Base-by-base conservation (phyloP, 2,797 vertebrate species). In the Siniperca scherzeri region DNA sequence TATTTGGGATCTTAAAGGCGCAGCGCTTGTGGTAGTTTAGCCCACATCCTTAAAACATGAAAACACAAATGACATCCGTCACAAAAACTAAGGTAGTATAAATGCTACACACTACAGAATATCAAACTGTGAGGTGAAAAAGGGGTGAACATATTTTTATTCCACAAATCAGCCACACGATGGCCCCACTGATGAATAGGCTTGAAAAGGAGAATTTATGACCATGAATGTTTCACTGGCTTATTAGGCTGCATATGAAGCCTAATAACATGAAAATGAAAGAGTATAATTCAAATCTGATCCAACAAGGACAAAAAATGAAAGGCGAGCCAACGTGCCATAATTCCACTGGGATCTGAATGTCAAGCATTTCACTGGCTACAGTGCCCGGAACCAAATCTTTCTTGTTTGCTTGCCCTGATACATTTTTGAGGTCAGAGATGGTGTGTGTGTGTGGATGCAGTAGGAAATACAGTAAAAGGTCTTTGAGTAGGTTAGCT, bases 1-100 rank as follows among this genome's bases (percentile, higher is more conserved):
- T 99, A 94, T 99, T 99, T 64, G 98, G 98, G 91, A 99, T 99
- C 95, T 99, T 99, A 95, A 99, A 99, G 94, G 98, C 98, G 77
- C 98, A 99, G 79, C 98, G 96, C 84, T 99, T 99, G 95, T 99
- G 98, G 93, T 99, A 99, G 95, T 99, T 99, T 70, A 99, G 95
- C 70, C 98, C 98, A 94, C 98, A 99, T 83, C 98, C 98, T 99
- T 92, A 80, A 62, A 89, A 79, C 33, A 89, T 16, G 25, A 80
- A 88, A 78, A 71, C 40, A 88, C 7, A 88, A 16, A 85, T 38
- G 33, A 36, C 27, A 82, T 44, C 16, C 87, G 80, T 87, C 55
- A 66, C 48, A 87, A 55, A 48, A 36, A 40, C 17, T 14, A 33
- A 33, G 12, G 16, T 7, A 36, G 22, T 44, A 17, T 73, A 38